Base-by-base conservation (phyloP, 2,888 invertebrate genomes). In the Eupelmus urozonus region DNA sequence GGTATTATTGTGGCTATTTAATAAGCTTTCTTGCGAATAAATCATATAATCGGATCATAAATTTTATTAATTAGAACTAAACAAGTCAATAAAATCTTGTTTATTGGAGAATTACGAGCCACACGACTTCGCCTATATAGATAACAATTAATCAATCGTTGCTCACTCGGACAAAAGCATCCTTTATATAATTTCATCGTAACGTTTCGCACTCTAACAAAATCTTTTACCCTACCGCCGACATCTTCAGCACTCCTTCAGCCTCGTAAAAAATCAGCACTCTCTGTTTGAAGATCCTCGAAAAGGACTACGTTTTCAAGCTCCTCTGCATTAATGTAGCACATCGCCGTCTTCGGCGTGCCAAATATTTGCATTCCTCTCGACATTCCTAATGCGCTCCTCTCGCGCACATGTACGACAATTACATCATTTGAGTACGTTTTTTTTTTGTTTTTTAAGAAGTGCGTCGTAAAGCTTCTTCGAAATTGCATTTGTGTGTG, bases 291-390 rank as follows among this genome's bases (percentile, higher is more conserved):
- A 60, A 60, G 51, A 67, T 34, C 45, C 66, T 67, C 18, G 66
- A 75, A 49, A 60, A 29, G 49, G 45, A 11, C 57, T 57, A 25
- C 13, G 18, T 57, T 69, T 69, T 45, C n/a, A 34, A 51, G 23
- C 60, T 62, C 40, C 62, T 62, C 34, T 4, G 53, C 40, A 51
- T 72, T 72, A 72, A 72, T 72, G 51, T 53, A 25, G 53, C 63
- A 45, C n/a, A n/a, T n/a, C n/a, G 27, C 27, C 42, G 42, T 7
- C 40, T 40, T 11, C 45, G 69, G 63, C 40, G 23, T 27, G 23
- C 55, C 51, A 73, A 79, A 76, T 76, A 76, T 79, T 79, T 73
- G 57, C 63, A 42, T 66, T 72, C 13, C 57, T 27, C 73, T 76
- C 62, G 63, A 76, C 23, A 55, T 45, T 66, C 51, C n/a, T 29